Conservation (phyloP, 2,888 invertebrate species). For the Paralinhomoeus sp. region DNA sequence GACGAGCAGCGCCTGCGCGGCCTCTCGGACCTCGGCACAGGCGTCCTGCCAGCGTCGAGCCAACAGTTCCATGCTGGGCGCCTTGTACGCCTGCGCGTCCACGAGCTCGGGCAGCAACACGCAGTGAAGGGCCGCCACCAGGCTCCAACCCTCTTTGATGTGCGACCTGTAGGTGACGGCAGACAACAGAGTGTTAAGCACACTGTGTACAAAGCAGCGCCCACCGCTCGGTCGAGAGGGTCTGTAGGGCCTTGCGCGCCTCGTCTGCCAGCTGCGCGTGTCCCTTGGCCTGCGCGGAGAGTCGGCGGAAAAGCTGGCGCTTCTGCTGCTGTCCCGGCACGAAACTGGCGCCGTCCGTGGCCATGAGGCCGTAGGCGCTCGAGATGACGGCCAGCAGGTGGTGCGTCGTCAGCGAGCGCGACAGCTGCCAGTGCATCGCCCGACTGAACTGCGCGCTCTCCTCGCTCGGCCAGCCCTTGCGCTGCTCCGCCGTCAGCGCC, state of each 20-base stretch:
- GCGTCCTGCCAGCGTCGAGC: slow-evolving; percentile 96
- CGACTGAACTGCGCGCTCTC: slow-evolving; percentile 11
- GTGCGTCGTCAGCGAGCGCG: slow-evolving; percentile 76
- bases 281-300: background rate
- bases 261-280: too few relatives aligned
- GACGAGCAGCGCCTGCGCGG: slow-evolving; percentile 74
- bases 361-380: slow-evolving; percentile 85
- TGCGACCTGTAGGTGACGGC: too few relatives aligned
- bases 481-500: background rate
- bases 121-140: slow-evolving; percentile 81
- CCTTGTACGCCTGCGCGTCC: slow-evolving; percentile 51
- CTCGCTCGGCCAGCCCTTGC: too few relatives aligned
- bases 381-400: slow-evolving; percentile 82
- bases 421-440: slow-evolving; percentile 68
- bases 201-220: too few relatives aligned
- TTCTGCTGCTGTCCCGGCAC: slow-evolving; percentile 36
- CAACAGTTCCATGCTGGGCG: slow-evolving; percentile 91
- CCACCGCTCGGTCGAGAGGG: too few relatives aligned
- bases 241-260: too few relatives aligned
- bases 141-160: slow-evolving; percentile 89
- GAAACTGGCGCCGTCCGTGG: slow-evolving; percentile 84
- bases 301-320: slow-evolving; percentile 12
- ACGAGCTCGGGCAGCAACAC: slow-evolving; percentile 82
- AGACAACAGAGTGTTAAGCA: too few relatives aligned
- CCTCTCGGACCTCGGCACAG: slow-evolving; percentile 79